Base-by-base conservation (phyloP, 1,140 invertebrate species). In the Parasteatoda tepidariorum region DNA sequence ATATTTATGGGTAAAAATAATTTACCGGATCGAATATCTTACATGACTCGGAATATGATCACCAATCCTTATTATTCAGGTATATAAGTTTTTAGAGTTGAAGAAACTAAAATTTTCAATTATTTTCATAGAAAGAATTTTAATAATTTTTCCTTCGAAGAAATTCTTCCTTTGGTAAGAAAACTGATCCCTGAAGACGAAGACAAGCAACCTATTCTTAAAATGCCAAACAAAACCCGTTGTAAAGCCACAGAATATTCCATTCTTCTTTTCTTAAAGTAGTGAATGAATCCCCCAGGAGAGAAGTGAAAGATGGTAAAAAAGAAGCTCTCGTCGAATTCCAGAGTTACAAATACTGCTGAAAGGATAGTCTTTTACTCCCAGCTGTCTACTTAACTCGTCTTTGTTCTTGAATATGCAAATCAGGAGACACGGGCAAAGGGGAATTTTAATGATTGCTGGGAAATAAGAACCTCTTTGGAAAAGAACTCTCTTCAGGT, bases 361-460 rank as follows among this genome's bases (percentile, higher is more conserved):
- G 67, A 70, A 70, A 81, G 78, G 55, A 34, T 81, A 70, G 75
- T 64, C 70, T 81, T 66, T 70, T 41, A 81, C 66, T 81, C 78
- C 78, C 78, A 70, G 57, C 78, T 61, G 78, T 70, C 78, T 81
- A 81, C 78, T 81, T 81, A 81, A 81, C 78, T 55, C 78, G 64
- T 33, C 78, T 81, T 81, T 81, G 78, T 81, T 81, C 78, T 81
- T 81, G 78, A 81, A 81, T 81, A 81, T 81, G 78, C 78, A 81
- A 81, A 81, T 81, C 64, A 62, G 54, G 78, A 81, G 64, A 81
- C 66, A 81, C 78, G 54, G 33, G 48, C 78, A 70, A 59, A 41
- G 78, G 78, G 78, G 78, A 81, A 81, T 81, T 81, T 81, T 81
- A 81, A 81, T 81, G 78, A 81, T 81, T 70, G 55, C 78, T 59